Percentiles rank a stretch among this genome's conserved stretches.
Conservation (phyloP, 2,888 invertebrate genomes). For the Nysson spinosus region DNA sequence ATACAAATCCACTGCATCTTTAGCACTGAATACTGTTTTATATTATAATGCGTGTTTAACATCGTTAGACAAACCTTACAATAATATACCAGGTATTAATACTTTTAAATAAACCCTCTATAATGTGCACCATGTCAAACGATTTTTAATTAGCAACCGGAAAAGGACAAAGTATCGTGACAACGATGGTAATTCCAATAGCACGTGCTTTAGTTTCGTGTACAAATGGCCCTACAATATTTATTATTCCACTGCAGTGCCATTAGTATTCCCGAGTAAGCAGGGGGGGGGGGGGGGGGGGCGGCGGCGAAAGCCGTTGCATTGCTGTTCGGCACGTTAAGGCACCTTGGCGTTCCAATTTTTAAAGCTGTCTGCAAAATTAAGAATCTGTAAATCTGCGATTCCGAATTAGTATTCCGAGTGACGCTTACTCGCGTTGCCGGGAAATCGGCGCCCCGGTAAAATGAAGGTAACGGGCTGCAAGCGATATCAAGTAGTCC, state of each 20-base stretch:
- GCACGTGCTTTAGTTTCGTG: conserved; percentile 20
- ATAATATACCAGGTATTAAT: too few relatives aligned
- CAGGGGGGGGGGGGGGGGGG: conserved; percentile 4
- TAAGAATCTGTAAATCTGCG: conserved; percentile 75
- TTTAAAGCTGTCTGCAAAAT: conserved; percentile 74
- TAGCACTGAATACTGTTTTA: too few relatives aligned
- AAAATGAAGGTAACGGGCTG: conserved; percentile 11
- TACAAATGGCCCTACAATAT: conserved; percentile 40
- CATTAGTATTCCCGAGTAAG: conserved; percentile 53
- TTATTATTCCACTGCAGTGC: conserved; percentile 49
- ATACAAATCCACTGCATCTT: too few relatives aligned
- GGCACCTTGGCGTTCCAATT: conserved; percentile 66
- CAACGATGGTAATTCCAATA: neutral
- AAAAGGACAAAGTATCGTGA: too few relatives aligned
- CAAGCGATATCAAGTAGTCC: conserved; percentile 18
- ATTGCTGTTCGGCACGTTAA: conserved; percentile 30
- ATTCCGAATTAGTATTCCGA: conserved; percentile 74
- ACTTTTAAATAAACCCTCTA: too few relatives aligned
- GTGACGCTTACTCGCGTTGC: conserved; percentile 56
- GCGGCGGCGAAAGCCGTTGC: conserved; percentile 14
- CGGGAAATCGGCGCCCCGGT: conserved; percentile 35
- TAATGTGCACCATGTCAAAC: too few relatives aligned
- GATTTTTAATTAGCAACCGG: too few relatives aligned
- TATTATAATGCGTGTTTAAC: too few relatives aligned
- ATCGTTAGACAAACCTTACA: too few relatives aligned